Evolutionary conservation across 2,888 invertebrate genomes (phyloP).

Genomic region (Macrostomum cliftonense): DNA sequence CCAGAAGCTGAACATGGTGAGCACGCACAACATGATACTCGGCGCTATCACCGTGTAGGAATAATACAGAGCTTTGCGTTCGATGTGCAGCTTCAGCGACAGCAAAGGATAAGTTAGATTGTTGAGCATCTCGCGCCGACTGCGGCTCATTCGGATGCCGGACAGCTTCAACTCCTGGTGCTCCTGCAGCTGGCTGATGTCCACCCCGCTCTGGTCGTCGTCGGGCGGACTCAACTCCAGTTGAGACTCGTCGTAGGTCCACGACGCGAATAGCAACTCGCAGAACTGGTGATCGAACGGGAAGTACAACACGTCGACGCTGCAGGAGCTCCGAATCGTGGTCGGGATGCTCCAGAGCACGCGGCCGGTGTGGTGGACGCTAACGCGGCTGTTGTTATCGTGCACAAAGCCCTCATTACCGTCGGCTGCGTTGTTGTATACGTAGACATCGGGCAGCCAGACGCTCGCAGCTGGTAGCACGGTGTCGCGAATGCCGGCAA

Average conservation of each 20-base stretch:
- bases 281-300: constrained; percentile 81
- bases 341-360: constrained; percentile 30
- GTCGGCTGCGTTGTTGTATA: constrained; percentile 27
- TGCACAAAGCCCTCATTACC: constrained; percentile 27
- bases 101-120: constrained; percentile 18
- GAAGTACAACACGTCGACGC: constrained; percentile 32
- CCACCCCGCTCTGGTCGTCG: constrained; percentile 1
- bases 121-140: constrained; percentile 22
- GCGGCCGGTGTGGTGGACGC: constrained; percentile 20
- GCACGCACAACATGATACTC: constrained; percentile 29
- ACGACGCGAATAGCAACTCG: constrained; percentile 93
- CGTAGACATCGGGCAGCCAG: constrained; percentile 33
- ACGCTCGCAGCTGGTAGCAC: constrained; percentile 12
- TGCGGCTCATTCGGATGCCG: constrained; percentile 15
- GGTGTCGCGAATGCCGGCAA: not conserved
- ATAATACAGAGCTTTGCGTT: constrained; percentile 30
- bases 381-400: constrained; percentile 23
- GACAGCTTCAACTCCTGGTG: not conserved
- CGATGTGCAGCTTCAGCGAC: constrained; percentile 19
- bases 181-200: constrained; percentile 8
- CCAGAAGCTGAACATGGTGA: constrained; percentile 31
- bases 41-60: constrained; percentile 35
- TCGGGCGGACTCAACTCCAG: constrained; percentile 21
- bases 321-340: constrained; percentile 29
- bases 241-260: constrained; percentile 67